These are phyloP conservation scores for Lydus trimaculatus DNA, from an alignment of 2,888 invertebrate species.

Conservation along the genomic window DNA sequence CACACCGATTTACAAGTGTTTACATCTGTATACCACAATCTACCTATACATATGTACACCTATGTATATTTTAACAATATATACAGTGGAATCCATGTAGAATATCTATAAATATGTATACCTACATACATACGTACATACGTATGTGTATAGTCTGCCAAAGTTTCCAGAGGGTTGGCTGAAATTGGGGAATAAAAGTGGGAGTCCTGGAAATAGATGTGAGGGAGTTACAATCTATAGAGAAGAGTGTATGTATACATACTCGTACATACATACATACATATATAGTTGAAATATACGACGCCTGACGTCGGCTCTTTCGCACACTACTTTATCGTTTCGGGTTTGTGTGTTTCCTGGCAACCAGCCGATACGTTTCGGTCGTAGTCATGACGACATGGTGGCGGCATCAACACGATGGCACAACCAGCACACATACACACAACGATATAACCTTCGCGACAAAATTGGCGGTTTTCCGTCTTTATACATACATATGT, in stretches of 20 bases:
- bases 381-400: conserved; percentile 32
- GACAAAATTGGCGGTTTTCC: not conserved
- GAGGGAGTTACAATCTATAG: not conserved
- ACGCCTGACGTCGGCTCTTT: conserved; percentile 31
- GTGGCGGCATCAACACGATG: not conserved
- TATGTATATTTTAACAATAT: not conserved
- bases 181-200: not conserved
- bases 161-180: not conserved
- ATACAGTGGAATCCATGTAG: not conserved
- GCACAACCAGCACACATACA: not conserved
- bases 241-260: too few species aligned
- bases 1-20: not conserved
- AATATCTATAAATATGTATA: not conserved
- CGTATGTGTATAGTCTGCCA: not conserved
- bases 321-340: conserved; percentile 37
- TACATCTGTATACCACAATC: not conserved
- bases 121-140: not conserved
- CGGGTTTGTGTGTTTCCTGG: conserved; percentile 28
- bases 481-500: too few species aligned
- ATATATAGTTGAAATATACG: not conserved
- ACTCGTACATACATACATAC: not conserved
- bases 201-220: not conserved
- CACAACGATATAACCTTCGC: too few species aligned
- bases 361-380: conserved; percentile 29
- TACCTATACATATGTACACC: too few species aligned